Percentiles rank a stretch among this genome's conserved stretches.
phyloP scores from a whole-genome alignment of 2,888 invertebrate genomes.

The Smittia sp. region DNA sequence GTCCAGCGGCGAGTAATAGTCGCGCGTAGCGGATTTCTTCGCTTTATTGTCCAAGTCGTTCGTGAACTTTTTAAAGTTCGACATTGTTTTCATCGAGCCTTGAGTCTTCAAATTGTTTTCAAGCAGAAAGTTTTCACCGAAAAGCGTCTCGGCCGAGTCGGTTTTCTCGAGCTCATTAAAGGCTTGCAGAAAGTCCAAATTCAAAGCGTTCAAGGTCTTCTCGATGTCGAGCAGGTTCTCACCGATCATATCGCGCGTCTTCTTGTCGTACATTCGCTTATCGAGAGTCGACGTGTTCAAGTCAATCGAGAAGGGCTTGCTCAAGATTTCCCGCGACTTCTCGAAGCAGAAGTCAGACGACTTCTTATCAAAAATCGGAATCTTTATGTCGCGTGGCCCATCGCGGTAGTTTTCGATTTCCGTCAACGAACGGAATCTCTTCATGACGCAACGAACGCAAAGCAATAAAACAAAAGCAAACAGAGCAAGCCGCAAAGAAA shows the following conservation, averaged over 20 bases:
- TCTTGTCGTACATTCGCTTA: conserved; percentile 43
- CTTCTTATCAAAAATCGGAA: conserved; percentile 71
- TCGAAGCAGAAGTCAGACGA: conserved; percentile 72
- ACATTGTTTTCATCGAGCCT: not conserved
- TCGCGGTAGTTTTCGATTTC: conserved; percentile 56
- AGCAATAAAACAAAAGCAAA: conserved; percentile 1
- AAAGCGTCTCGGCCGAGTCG: conserved; percentile 54
- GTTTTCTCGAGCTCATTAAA: conserved; percentile 54
- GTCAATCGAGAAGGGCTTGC: conserved; percentile 55
- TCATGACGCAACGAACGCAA: conserved; percentile 44
- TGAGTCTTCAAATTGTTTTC: conserved; percentile 36
- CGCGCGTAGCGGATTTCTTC: conserved; percentile 35
- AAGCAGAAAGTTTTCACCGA: conserved; percentile 44
- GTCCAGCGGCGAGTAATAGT: conserved; percentile 39
- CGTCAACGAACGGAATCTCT: conserved; percentile 57
- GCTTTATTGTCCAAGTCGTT: conserved; percentile 40
- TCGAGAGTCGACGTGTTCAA: conserved; percentile 29
- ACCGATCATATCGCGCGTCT: conserved; percentile 49
- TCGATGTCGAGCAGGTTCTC: conserved; percentile 54
- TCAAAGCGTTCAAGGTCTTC: conserved; percentile 53
- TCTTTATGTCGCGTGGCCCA: conserved; percentile 53
- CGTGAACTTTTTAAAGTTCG: conserved; percentile 20
- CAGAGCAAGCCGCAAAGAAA: conserved; percentile 36
- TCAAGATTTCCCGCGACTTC: conserved; percentile 66
- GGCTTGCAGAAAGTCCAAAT: conserved; percentile 54